Base-by-base conservation (phyloP, 2,797 vertebrate species). In the Gymnodraco acuticeps region DNA sequence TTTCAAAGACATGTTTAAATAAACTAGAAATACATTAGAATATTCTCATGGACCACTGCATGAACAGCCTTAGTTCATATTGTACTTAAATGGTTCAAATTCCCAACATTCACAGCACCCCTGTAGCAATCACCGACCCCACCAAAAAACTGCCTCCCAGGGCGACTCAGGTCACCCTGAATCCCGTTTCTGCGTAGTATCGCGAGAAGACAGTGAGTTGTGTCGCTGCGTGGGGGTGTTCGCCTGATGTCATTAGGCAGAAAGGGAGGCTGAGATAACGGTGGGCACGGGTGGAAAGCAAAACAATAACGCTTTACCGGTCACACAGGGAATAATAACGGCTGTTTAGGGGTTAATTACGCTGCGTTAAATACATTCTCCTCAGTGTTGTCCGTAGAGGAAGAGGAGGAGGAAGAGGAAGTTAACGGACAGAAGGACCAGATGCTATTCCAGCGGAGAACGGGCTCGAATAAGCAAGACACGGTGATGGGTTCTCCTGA, bases 381-480 rank as follows among this genome's bases (percentile, higher is more conserved):
- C 20, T 33, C 51, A 0, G 42, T 7, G 33, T 19, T 68, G 66
- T 60, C 54, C 33, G 10, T 2, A 33, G 65, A 23, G 45, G 51
- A 41, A 4, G 54, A 23, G 46, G 66, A 17, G 41, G 11, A 19
- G 20, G 71, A 53, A n/a, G 73, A 67, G 77, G 54, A 77, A 81
- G 82, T 86, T 89, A 89, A 86, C 85, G 88, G 87, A 73, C 83
- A 20, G 55, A 80, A 81, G 85, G 52, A 91, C 88, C 93, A 93
- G 94, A 94, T 95, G 94, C 92, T 92, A 77, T 82, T 92, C 89
- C 93, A 92, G 91, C 76, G 69, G 84, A 87, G 84, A 76, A 87
- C 84, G 33, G 89, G 73, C 67, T 86, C 86, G 80, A 85, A 78
- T 77, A 82, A 85, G 89, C 91, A 54, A 60, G 81, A 83, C 59